Conservation (phyloP, 2,888 invertebrate species). For the Oligia latruncula region DNA sequence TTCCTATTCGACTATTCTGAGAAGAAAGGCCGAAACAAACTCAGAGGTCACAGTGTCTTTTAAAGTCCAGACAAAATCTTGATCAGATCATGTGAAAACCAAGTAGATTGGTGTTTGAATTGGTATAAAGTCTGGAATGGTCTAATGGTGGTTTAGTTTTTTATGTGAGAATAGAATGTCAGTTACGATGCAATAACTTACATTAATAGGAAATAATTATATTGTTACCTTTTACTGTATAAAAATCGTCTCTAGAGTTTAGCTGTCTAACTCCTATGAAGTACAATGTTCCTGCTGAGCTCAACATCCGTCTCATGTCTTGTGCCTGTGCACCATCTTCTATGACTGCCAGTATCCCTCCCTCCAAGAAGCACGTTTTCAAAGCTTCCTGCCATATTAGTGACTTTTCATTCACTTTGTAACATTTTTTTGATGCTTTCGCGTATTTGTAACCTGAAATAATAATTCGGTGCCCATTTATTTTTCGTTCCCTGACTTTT, state of each 20-base stretch:
- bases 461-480: background rate
- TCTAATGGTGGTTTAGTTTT: no score
- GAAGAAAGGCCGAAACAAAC: no score
- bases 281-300: constrained; percentile 18
- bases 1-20: no score
- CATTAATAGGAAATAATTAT: background rate
- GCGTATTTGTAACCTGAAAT: constrained; percentile 62
- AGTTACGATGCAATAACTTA: background rate
- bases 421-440: constrained; percentile 61
- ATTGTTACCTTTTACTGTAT: constrained; percentile 67
- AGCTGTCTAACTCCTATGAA: constrained; percentile 63
- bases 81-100: no score
- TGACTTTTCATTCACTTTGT: constrained; percentile 60
- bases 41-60: no score
- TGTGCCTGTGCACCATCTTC: constrained; percentile 41
- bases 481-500: background rate
- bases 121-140: no score
- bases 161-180: background rate
- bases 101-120: no score
- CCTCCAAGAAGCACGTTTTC: constrained; percentile 68
- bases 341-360: constrained; percentile 56
- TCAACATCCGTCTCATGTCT: background rate
- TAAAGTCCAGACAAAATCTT: no score
- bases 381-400: constrained; percentile 66
- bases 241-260: constrained; percentile 53